Evolutionary conservation across 2,113 vertebrate genomes (phyloP).

Genomic region (Aythya baeri): DNA sequence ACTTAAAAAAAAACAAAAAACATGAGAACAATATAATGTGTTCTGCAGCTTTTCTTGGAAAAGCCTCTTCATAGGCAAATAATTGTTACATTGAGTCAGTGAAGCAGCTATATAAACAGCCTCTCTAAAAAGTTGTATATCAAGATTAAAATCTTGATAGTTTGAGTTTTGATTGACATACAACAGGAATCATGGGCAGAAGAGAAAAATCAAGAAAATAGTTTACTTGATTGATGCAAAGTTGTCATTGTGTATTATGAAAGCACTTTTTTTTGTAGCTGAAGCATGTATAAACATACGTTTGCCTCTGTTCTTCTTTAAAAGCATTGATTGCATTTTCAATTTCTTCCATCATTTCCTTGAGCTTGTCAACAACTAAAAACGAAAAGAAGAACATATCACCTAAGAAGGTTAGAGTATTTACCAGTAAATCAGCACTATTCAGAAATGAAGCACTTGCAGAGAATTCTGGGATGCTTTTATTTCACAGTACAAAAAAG

Average conservation of each 20-base stretch:
- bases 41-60: background rate
- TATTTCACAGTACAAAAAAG: background rate
- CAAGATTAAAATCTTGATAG: background rate
- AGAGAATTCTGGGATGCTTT: background rate
- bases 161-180: background rate
- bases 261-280: background rate
- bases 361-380: constrained; percentile 88
- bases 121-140: background rate
- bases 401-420: background rate
- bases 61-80: background rate
- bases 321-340: constrained; percentile 86
- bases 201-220: background rate
- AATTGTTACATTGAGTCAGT: background rate
- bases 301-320: constrained; percentile 86
- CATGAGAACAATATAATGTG: background rate
- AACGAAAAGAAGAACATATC: background rate
- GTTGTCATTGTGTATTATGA: background rate
- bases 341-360: constrained; percentile 89
- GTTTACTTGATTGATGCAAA: background rate
- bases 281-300: constrained; percentile 75
- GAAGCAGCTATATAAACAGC: background rate
- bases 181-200: background rate
- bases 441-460: background rate
- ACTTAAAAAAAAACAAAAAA: background rate
- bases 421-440: background rate